Base-by-base conservation (phyloP, 2,888 invertebrate genomes). In the Dryobotodes eremita region DNA sequence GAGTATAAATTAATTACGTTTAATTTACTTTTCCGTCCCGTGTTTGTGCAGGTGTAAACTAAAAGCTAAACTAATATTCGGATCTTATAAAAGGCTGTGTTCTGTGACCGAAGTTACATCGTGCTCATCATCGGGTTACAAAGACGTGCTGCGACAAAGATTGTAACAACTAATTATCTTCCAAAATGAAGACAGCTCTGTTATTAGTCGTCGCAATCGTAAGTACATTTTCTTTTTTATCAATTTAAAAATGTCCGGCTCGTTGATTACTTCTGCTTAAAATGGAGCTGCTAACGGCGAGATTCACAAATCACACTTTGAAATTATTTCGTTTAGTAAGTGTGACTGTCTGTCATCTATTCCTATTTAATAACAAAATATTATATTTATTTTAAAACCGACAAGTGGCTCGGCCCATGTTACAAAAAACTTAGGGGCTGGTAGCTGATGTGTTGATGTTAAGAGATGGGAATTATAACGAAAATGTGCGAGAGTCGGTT, bases 51-150 rank as follows among this genome's bases (percentile, higher is more conserved):
- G 64, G 20, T 79, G 64, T 20, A 48, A 50, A 23, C 46, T 46
- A 36, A 50, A n/a, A 46, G 8, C 36, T 80, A 46, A 57, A 55
- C 62, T 81, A 79, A 79, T 81, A 74, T 42, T 81, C 20, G 42
- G 20, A 57, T 57, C 64, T 23, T 82, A 79, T 75, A 79, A 75
- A 79, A 82, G 75, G n/a, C 75, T 81, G 23, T 23, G 53, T 36
- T 62, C 7, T 62, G 62, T 36, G 23, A 26, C 23, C 5, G 8
- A 57, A 50, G 20, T 64, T 57, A 75, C 75, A 53, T n/a, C 26
- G 74, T 50, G 42, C 42, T 81, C 62, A 23, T 42, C 48, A 48
- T 15, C 42, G 23, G 13, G 36, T 36, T 36, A n/a, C n/a, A 17
- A 73, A 80, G 15, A 53, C 61, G 53, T 81, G 26, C 31, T 73